phyloP scores from a whole-genome alignment of 2,797 vertebrate genomes.

The Oreonectes daqikongensis region DNA sequence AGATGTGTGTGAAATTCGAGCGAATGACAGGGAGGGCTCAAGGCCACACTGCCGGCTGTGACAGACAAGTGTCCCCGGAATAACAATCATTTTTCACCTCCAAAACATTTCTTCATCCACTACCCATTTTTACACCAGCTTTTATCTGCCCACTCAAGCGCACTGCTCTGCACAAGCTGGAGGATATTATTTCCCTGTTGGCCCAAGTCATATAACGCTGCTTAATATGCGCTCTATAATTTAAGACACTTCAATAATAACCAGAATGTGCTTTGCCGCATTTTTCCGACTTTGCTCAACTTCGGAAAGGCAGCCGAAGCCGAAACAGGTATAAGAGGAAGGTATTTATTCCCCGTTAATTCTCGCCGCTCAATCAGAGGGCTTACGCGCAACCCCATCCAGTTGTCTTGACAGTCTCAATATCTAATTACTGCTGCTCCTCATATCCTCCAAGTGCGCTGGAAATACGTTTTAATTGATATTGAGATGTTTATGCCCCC shows the following conservation, averaged over 20 bases:
- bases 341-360: conserved; percentile 76
- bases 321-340: conserved; percentile 70
- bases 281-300: conserved; percentile 79
- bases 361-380: conserved; percentile 74
- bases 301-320: conserved; percentile 74
- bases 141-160: conserved; percentile 84
- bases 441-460: conserved; percentile 80
- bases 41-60: conserved; percentile 71
- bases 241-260: conserved; percentile 82
- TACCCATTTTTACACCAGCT: conserved; percentile 77
- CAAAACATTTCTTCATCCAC: conserved; percentile 83
- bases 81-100: conserved; percentile 83
- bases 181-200: conserved; percentile 86
- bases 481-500: conserved; percentile 86
- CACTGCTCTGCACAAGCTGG: conserved; percentile 77
- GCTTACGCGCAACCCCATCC: conserved; percentile 74
- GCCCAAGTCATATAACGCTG: conserved; percentile 81
- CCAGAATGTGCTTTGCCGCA: conserved; percentile 73
- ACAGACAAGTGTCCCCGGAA: conserved; percentile 78
- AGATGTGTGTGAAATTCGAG: conserved; percentile 72
- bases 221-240: conserved; percentile 85
- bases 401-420: conserved; percentile 77
- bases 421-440: conserved; percentile 82
- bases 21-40: conserved; percentile 78
- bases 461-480: conserved; percentile 85